Base-by-base conservation (phyloP, 2,888 invertebrate genomes). In the Limulus polyphemus region DNA sequence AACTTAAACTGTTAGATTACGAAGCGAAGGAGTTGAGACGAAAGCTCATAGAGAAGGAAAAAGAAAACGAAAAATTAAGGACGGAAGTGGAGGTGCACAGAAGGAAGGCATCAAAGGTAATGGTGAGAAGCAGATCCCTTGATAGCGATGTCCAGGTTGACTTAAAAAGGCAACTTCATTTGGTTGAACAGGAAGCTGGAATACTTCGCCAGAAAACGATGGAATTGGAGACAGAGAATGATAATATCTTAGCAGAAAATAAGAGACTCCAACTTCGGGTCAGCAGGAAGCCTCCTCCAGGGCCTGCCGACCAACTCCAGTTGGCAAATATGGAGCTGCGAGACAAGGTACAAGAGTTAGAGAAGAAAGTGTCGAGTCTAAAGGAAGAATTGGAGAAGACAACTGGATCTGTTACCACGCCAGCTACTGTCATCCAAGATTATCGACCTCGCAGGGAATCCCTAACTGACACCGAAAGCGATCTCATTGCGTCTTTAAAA, bases 151-250 rank as follows among this genome's bases (percentile, higher is more conserved):
- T 66, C 14, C 68, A 77, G 73, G 70, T 86, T 11, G 87, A 88
- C 75, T 74, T 86, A 56, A 85, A 84, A 74, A 78, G 85, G 61
- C 88, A 89, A 75, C 77, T 89, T 55, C 85, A 86, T 77, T 80
- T 85, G 1, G 83, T 87, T 59, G 88, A 88, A 75, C 86, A 87
- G 75, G 89, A 89, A 77, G 84, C 85, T 3, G 79, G 79, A 59
- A 82, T 85, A 58, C 77, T 88, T 58, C 79, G 86, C 68, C 79
- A 81, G 47, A 87, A 85, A 32, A 47, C 74, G 55, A 67, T 68
- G 10, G 70, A 71, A 16, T 58, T 89, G 46, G 88, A 89, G 77
- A 77, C 77, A 49, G 88, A 90, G 72, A 88, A 88, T 73, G 88
- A 89, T 68, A 86, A 84, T 75, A 74, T 90, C 58, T 78, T 79